Percentiles rank a stretch among this genome's conserved stretches.
Conservation (phyloP, 2,797 vertebrate genomes). For the Syngnathus acus region DNA sequence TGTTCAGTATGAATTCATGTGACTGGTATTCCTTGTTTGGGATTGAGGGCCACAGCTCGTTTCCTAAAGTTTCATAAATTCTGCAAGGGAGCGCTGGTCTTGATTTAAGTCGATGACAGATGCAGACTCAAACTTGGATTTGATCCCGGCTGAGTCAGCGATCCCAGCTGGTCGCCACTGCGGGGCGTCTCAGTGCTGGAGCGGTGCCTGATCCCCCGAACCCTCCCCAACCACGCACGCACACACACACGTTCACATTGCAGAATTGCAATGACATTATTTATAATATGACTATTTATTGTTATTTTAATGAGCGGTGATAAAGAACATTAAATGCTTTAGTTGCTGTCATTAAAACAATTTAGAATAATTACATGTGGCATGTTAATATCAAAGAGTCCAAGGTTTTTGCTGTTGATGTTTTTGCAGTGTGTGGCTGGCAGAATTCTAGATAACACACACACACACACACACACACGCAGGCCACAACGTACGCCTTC, state of each 20-base stretch:
- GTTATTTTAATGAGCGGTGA: background rate
- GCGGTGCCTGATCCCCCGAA: constrained; percentile 41
- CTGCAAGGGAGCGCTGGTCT: constrained; percentile 27
- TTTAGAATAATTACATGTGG: background rate
- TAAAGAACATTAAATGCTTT: background rate
- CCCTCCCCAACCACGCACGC: constrained; percentile 25
- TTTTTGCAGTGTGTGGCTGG: background rate
- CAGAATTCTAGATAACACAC: background rate
- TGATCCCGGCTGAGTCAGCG: constrained; percentile 29
- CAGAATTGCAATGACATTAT: background rate
- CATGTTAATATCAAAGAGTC: background rate
- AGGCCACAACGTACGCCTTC: background rate
- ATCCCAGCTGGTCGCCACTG: constrained; percentile 63
- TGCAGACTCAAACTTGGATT: constrained; percentile 29
- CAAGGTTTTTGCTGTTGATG: background rate
- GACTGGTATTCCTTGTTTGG: constrained; percentile 22
- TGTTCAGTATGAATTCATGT: constrained; percentile 1
- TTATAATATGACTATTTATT: background rate
- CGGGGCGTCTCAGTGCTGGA: constrained; percentile 78
- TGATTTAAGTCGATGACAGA: constrained; percentile 37
- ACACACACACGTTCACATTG: constrained; percentile 2
- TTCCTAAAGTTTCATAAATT: constrained; percentile 37
- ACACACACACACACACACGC: background rate
- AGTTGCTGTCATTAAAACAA: background rate
- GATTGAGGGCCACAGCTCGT: constrained; percentile 30